Evolutionary conservation across 2,888 invertebrate species (phyloP).

Genomic region (Limnephilus lunatus): DNA sequence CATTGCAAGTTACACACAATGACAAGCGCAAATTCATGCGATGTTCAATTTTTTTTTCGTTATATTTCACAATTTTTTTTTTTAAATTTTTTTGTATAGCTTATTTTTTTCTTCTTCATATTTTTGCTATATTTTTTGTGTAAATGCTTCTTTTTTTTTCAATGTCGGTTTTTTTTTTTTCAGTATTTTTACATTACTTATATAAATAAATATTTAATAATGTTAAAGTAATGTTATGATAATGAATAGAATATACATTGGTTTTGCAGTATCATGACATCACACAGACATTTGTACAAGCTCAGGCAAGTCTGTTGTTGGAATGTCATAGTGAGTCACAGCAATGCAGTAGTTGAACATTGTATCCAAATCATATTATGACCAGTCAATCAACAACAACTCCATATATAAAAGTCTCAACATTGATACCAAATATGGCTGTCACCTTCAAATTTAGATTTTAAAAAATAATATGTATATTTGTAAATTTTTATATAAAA

Average conservation of each 20-base stretch:
- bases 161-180: constrained; percentile 60
- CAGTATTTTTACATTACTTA: constrained; percentile 28
- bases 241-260: constrained; percentile 16
- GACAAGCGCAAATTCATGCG: neutral
- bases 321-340: constrained; percentile 14
- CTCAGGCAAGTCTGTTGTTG: constrained; percentile 20
- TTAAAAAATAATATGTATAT: neutral
- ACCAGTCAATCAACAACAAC: neutral
- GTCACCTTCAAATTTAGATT: neutral
- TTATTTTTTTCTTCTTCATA: constrained; percentile 29
- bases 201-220: neutral
- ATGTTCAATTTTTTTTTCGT: constrained; percentile 63
- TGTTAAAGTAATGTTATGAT: neutral
- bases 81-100: constrained; percentile 62
- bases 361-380: neutral
- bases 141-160: constrained; percentile 49
- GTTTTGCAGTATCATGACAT: constrained; percentile 17
- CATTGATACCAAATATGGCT: neutral
- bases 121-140: constrained; percentile 37
- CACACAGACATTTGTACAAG: constrained; percentile 22
- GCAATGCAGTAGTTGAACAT: neutral
- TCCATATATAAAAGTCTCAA: neutral
- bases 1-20: constrained; percentile 1
- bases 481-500: neutral
- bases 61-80: constrained; percentile 59